Evolutionary conservation across 53 echinoderm and acorn worm species (phyloP).

Genomic region (Zoroaster sp.): DNA sequence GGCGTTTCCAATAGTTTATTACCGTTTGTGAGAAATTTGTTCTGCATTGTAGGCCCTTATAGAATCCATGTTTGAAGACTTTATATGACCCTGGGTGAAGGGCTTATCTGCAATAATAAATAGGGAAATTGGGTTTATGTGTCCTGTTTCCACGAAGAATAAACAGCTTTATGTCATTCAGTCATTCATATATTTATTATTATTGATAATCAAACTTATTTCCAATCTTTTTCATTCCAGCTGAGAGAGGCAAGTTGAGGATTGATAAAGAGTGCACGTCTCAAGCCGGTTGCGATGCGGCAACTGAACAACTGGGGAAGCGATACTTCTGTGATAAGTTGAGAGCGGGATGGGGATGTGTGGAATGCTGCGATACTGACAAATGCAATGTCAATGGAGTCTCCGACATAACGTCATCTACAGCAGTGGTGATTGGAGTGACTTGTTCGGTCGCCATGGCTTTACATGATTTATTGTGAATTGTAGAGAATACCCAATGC

Average conservation of each 20-base stretch:
- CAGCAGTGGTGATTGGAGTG: background rate
- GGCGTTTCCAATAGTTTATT: too few relatives aligned
- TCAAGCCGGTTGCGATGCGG: slow-evolving; percentile 67
- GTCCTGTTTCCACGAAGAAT: too few relatives aligned
- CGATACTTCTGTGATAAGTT: slow-evolving; percentile 82
- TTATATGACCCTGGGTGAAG: too few relatives aligned
- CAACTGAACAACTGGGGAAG: slow-evolving; percentile 75
- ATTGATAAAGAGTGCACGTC: slow-evolving; percentile 91
- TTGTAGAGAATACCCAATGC: too few relatives aligned
- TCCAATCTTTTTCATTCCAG: slow-evolving; percentile 60
- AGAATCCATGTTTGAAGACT: too few relatives aligned
- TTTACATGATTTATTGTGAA: background rate
- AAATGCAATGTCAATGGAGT: slow-evolving; percentile 75
- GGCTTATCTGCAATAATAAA: too few relatives aligned
- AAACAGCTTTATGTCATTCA: too few relatives aligned
- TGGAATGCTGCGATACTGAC: slow-evolving; percentile 82
- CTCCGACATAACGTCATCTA: background rate
- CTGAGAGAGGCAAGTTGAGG: slow-evolving; percentile 77
- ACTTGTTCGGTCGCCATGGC: background rate
- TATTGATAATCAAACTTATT: too few relatives aligned
- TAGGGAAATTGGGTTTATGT: too few relatives aligned
- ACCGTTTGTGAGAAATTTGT: too few relatives aligned
- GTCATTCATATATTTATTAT: background rate
- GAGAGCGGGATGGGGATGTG: slow-evolving; percentile 79
- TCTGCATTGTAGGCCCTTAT: too few relatives aligned